Conservation (phyloP, 2,888 invertebrate species). For the Stenotaenia linearis region DNA sequence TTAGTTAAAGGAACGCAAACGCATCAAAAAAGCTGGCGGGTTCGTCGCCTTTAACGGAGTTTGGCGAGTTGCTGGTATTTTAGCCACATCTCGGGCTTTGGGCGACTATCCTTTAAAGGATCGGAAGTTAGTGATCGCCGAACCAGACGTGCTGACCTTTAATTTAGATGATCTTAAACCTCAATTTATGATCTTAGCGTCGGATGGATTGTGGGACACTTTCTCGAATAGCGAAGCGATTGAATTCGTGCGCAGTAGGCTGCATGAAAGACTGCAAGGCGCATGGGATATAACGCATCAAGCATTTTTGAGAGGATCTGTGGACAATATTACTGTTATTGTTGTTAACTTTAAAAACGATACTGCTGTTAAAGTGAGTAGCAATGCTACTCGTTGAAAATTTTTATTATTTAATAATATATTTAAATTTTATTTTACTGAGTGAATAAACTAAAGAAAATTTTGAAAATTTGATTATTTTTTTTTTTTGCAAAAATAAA, state of each 20-base stretch:
- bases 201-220: slow-evolving; percentile 95
- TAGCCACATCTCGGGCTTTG: slow-evolving; percentile 88
- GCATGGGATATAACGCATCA: slow-evolving; percentile 86
- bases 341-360: slow-evolving; percentile 64
- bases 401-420: background rate
- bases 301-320: slow-evolving; percentile 84
- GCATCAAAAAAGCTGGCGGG: slow-evolving; percentile 92
- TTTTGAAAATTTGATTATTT: too few species aligned
- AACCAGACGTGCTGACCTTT: slow-evolving; percentile 90
- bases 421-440: too few species aligned
- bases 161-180: slow-evolving; percentile 66
- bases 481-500: too few species aligned
- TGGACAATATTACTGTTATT: slow-evolving; percentile 92
- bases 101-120: slow-evolving; percentile 94
- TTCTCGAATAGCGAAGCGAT: slow-evolving; percentile 93
- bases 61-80: slow-evolving; percentile 90
- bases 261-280: slow-evolving; percentile 79
- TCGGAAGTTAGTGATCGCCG: slow-evolving; percentile 86
- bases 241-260: slow-evolving; percentile 74
- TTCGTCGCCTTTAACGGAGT: slow-evolving; percentile 92
- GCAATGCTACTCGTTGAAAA: background rate
- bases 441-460: too few species aligned
- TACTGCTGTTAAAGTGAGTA: slow-evolving; percentile 23
- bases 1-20: slow-evolving; percentile 79
- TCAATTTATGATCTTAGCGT: slow-evolving; percentile 83